Evolutionary conservation across 30 jellyfish, hydroid and myxozoan genomes (phyloP), one percentile per base, ranked within the genome.

Genomic region (Cassiopea xamachana): DNA sequence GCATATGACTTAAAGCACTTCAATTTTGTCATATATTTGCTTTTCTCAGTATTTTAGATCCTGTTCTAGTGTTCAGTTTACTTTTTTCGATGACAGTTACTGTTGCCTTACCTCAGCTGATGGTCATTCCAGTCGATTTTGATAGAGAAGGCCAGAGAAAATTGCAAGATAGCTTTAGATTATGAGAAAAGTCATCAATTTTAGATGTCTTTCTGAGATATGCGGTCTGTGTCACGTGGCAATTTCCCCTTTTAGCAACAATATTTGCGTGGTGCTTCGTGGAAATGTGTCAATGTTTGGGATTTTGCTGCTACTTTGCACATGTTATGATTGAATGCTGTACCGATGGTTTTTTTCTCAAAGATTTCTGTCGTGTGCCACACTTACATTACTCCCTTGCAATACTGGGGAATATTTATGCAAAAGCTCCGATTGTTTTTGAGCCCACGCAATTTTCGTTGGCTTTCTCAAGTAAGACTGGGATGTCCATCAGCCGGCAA

Each of bases 381-480:
- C 39, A 27, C 39, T 27, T 27, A 27, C 39, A 27, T 27, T 27
- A 27, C 39, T 27, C 39, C 39, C 39, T 27, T 27, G 39, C 39
- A 27, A 27, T 27, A 27, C 39, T 27, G 39, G 64, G 64, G 12
- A 10, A 55, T 3, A 10, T 55, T 55, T 55, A 3, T 55, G 64
- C 64, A 55, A 10, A 3, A 3, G 64, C 64, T 3, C 64, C 12
- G 12, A 10, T 55, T 55, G 12, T 64, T 9, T 64, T 64, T 7
- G 27, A 64, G 43, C 43, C 6, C 8, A 4, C 15, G 15, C 80
- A 43, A 71, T 71, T 50, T 6, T 77, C 61, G 69, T 84, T 79
- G 90, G 95, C 95, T 88, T 82, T 88, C 81, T 77, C 50, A 44
- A 78, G 55, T 75, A 45, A 88, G 95, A 88, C 90, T 88, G 88